These are phyloP conservation scores for Aplocera efformata DNA, from an alignment of 2,888 invertebrate species.

Conservation along the genomic window DNA sequence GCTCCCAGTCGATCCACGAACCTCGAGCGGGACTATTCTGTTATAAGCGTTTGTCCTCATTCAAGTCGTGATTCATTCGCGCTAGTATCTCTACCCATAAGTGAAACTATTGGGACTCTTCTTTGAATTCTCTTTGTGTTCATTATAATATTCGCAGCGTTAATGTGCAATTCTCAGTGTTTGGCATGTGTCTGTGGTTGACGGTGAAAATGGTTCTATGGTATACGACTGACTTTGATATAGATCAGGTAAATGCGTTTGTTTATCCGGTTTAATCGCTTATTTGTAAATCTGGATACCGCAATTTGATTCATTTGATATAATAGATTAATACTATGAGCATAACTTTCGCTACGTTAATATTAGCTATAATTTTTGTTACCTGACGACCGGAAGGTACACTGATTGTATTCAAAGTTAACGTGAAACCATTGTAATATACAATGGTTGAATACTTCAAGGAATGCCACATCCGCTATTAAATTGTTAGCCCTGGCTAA, in stretches of 20 bases:
- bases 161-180: neutral
- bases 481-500: too few species aligned
- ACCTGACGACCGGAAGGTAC: too few species aligned
- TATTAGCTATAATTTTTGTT: too few species aligned
- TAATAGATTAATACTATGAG: too few species aligned
- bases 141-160: neutral
- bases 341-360: too few species aligned
- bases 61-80: slow-evolving; percentile 5
- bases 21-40: slow-evolving; percentile 15
- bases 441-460: too few species aligned
- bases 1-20: slow-evolving; percentile 15
- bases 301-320: too few species aligned
- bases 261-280: neutral
- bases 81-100: too few species aligned
- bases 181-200: slow-evolving; percentile 15
- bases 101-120: neutral
- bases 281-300: neutral
- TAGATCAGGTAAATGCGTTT: slow-evolving; percentile 40
- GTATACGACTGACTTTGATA: slow-evolving; percentile 43
- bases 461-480: too few species aligned
- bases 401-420: too few species aligned
- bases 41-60: slow-evolving; percentile 3
- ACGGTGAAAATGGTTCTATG: slow-evolving; percentile 51
- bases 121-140: slow-evolving; percentile 2
- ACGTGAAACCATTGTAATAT: too few species aligned